Percentiles rank a stretch among this genome's conserved stretches.
These are phyloP conservation scores for Argyresthia goedartella DNA, from an alignment of 2,888 invertebrate species.

Conservation along the genomic window DNA sequence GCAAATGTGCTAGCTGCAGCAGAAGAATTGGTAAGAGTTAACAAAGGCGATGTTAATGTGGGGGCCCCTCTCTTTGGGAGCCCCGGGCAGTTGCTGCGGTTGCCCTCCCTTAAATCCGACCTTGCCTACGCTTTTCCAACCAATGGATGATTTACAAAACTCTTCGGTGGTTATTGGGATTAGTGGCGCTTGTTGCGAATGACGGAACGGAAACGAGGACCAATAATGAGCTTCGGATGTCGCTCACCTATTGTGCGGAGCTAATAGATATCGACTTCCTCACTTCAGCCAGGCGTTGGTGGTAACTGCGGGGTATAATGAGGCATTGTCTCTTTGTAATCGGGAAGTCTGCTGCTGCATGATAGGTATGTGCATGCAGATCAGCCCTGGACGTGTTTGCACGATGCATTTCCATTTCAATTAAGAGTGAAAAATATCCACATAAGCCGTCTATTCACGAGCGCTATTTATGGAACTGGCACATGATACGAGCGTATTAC, in stretches of 20 bases:
- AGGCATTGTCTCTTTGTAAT: slow-evolving; percentile 50
- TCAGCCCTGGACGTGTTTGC: background rate
- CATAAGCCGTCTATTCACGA: too few species aligned
- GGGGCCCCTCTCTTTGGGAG: too few species aligned
- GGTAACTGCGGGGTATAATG: slow-evolving; percentile 50
- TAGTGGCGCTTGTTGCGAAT: slow-evolving; percentile 42
- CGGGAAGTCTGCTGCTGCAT: slow-evolving; percentile 28
- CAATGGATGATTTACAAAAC: slow-evolving; percentile 29
- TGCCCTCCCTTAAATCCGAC: too few species aligned
- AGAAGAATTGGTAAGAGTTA: too few species aligned
- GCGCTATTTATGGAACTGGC: too few species aligned
- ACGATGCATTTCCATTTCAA: background rate
- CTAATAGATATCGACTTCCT: slow-evolving; percentile 71
- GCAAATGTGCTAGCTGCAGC: too few species aligned
- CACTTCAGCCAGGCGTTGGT: slow-evolving; percentile 41
- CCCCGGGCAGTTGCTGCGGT: too few species aligned
- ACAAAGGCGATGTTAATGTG: too few species aligned
- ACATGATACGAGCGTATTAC: background rate
- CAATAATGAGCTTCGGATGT: slow-evolving; percentile 70
- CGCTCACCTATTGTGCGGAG: slow-evolving; percentile 68
- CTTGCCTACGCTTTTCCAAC: background rate
- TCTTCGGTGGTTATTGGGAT: slow-evolving; percentile 28
- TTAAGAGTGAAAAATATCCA: background rate
- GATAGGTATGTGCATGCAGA: background rate
- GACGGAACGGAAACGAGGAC: slow-evolving; percentile 58